Evolutionary conservation across 1,140 invertebrate genomes (phyloP).

Genomic region (Drosophila truncata): DNA sequence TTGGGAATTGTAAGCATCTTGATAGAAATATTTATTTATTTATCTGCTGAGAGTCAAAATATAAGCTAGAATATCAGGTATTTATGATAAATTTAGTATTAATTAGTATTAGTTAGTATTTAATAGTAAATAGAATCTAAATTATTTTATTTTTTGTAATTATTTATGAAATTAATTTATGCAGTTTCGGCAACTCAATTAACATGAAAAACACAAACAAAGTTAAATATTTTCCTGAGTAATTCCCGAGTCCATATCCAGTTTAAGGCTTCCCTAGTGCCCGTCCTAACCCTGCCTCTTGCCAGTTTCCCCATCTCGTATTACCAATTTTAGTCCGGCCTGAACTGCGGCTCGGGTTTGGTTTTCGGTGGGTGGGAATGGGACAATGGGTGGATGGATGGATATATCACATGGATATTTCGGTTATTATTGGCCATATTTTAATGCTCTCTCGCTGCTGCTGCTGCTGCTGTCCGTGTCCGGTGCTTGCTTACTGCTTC

Average conservation of each 20-base stretch:
- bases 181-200: no score
- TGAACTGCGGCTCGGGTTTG: constrained; percentile 2
- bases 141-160: not conserved
- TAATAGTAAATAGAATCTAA: no score
- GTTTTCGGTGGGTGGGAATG: not conserved
- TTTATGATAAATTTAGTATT: no score
- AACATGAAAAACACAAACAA: no score
- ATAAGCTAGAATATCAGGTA: no score
- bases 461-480: constrained; percentile 33
- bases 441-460: constrained; percentile 60
- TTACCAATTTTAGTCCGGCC: constrained; percentile 40
- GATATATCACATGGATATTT: constrained; percentile 68
- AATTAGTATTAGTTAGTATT: no score
- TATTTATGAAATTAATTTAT: not conserved
- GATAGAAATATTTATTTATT: no score
- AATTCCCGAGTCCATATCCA: not conserved
- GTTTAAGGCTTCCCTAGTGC: not conserved
- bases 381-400: not conserved
- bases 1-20: not conserved
- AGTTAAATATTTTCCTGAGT: not conserved
- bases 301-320: constrained; percentile 15
- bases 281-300: not conserved
- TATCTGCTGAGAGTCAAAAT: no score
- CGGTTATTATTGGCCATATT: constrained; percentile 80
- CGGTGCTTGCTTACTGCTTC: constrained; percentile 20